Evolutionary conservation across 2,113 vertebrate species (phyloP), one percentile per base, ranked within the genome.

Genomic region (Callaeas wilsoni): DNA sequence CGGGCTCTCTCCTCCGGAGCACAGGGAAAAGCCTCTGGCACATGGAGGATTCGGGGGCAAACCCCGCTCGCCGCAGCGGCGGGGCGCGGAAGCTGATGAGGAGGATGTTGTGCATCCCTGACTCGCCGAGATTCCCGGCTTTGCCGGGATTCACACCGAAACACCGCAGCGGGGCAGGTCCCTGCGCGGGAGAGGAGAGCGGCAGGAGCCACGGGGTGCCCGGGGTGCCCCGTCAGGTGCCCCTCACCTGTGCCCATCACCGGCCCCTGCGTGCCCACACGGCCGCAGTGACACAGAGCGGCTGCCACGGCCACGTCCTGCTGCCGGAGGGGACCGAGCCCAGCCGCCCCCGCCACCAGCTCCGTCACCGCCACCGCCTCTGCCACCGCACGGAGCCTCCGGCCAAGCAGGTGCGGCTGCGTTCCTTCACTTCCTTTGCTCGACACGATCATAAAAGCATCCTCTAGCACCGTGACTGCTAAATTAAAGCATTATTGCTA

Each of bases 61-160:
- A 57, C 12, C 17, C 0, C 22, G 0, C 0, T 2, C n/a, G 1
- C 18, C 2, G 3, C 10, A 19, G 30, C 1, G 10, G 35, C 6
- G 4, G 50, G 1, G 1, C 1, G 1, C 6, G 11, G 77, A 67
- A 60, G 67, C 17, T 1, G 29, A 2, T 0, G 20, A 14, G 18
- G 30, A 16, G 12, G 30, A 9, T 33, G 33, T 1, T 3, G 4
- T 0, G 65, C 53, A 18, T 29, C 46, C 64, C 69, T 27, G 6
- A 0, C 26, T 21, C 92, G 13, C 42, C 0, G 30, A 7, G 3
- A 14, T 29, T 32, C 37, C 37, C 3, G 0, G 22, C 3, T 52
- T 63, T 37, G 25, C 16, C 12, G 27, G 15, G 12, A n/a, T 22
- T 69, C 30, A 1, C 46, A 1, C 11, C 41, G 13, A 14, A 75